Evolutionary conservation across 2,113 vertebrate species (phyloP), one percentile per base, ranked within the genome.

Genomic region (Anthoscopus minutus): DNA sequence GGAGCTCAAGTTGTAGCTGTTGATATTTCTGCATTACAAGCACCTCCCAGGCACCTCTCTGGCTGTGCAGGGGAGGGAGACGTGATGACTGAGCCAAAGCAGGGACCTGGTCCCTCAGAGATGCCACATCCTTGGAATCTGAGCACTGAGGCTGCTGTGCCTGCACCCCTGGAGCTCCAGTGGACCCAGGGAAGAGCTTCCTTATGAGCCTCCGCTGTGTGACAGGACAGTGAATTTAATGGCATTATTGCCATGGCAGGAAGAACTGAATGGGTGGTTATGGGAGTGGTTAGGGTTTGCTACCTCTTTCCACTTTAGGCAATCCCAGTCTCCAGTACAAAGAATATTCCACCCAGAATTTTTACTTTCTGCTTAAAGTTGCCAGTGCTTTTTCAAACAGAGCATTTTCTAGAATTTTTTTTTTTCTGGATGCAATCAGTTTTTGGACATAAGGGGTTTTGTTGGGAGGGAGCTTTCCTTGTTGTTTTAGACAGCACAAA

Each of bases 61-160:
- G 74, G 10, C 74, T 53, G 45, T 28, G 31, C 4, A 10, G 37
- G 40, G 22, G 10, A 40, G 23, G 56, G 56, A 38, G 31, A 5
- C 19, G 11, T 0, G 0, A 9, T 3, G 71, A 67, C 21, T 77
- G 64, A 91, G 61, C 30, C 56, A 22, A 54, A 33, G 62, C 14
- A 30, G 37, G 28, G n/a, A 3, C 30, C 28, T 28, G n/a, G 20
- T 53, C 13, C 57, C 69, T 30, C 54, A n/a, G 50, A 31, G 12
- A 21, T 31, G 48, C 11, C 58, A 6, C 1, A 0, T 54, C 58
- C n/a, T 1, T 18, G n/a, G 38, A 66, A 6, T 24, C 8, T 6
- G 58, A n/a, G 69, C 1, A 0, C n/a, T 15, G 70, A 18, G 61
- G 16, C 45, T 76, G 27, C 38, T 18, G 53, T 72, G 25, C 71